Evolutionary conservation across 2,113 vertebrate genomes (phyloP).

Genomic region (Ictidomys tridecemlineatus): DNA sequence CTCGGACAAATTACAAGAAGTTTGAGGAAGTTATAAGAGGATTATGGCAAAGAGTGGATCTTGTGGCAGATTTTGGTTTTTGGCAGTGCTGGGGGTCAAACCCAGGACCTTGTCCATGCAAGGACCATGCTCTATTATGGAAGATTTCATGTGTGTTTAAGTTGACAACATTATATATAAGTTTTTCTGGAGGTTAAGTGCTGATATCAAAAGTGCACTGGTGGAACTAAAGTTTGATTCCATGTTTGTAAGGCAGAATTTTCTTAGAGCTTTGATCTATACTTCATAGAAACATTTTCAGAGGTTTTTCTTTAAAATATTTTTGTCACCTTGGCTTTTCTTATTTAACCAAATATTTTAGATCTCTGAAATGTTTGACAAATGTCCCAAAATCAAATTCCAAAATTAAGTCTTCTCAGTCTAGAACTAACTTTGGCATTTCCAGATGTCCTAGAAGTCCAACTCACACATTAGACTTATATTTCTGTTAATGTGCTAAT

Average conservation of each 20-base stretch:
- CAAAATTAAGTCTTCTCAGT: not conserved
- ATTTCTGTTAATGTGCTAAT: not conserved
- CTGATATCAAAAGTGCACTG: not conserved
- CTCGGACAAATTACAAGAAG: not conserved
- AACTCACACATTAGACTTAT: not conserved
- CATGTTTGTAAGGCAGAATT: not conserved
- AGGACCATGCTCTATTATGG: not conserved
- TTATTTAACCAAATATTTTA: not conserved
- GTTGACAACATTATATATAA: not conserved
- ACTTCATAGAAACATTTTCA: not conserved
- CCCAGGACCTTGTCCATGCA: not conserved
- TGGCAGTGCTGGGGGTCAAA: too few species aligned
- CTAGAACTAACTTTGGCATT: not conserved
- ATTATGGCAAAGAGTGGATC: not conserved
- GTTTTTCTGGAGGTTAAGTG: not conserved
- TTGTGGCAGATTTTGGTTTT: not conserved
- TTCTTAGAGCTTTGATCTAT: not conserved
- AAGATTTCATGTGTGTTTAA: not conserved
- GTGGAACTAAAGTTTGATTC: not conserved
- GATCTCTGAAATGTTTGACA: not conserved
- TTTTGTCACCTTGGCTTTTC: not conserved
- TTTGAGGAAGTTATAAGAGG: not conserved
- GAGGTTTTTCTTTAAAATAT: not conserved
- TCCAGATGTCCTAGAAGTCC: not conserved
- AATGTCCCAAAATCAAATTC: not conserved